Conservation (phyloP, 2,797 vertebrate genomes). For the Parambassis ranga region DNA sequence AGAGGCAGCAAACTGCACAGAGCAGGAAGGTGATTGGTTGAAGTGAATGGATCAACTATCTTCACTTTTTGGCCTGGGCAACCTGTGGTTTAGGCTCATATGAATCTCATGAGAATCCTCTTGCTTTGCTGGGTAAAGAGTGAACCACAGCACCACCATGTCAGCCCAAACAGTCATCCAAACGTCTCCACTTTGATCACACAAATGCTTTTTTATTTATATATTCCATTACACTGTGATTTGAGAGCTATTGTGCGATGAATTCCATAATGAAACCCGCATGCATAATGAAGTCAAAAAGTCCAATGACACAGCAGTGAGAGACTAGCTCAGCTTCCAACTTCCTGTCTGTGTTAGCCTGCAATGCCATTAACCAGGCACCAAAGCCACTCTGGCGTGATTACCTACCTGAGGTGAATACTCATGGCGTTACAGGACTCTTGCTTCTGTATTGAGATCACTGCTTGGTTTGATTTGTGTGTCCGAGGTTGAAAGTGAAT, state of each 20-base stretch:
- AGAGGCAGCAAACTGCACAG: too few species aligned
- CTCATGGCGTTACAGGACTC: slow-evolving; percentile 36
- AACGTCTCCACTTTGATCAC: slow-evolving; percentile 7
- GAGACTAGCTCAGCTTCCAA: slow-evolving; percentile 1
- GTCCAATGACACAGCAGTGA: slow-evolving; percentile 6
- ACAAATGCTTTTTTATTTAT: slow-evolving; percentile 6
- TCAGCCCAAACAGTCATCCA: background rate
- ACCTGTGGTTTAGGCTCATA: too few species aligned
- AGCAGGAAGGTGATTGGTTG: too few species aligned
- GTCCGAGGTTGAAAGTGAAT: slow-evolving; percentile 33
- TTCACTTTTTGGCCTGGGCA: too few species aligned
- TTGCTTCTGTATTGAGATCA: slow-evolving; percentile 16
- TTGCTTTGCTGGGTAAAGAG: too few species aligned
- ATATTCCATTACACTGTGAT: slow-evolving; percentile 5
- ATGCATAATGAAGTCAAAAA: slow-evolving; percentile 21
- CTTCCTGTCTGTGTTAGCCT: slow-evolving; percentile 29
- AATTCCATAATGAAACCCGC: background rate
- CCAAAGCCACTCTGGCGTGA: slow-evolving; percentile 31
- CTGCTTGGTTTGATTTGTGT: background rate
- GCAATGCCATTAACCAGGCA: slow-evolving; percentile 47
- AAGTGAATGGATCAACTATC: too few species aligned
- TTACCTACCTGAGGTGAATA: slow-evolving; percentile 52
- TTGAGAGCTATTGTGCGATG: background rate
- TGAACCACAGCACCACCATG: background rate
- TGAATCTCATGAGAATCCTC: too few species aligned